A percentile compares a stretch with the other conserved stretches of the same genome.
Conservation (phyloP, 2,113 vertebrate genomes). For the Gymnarchus niloticus region DNA sequence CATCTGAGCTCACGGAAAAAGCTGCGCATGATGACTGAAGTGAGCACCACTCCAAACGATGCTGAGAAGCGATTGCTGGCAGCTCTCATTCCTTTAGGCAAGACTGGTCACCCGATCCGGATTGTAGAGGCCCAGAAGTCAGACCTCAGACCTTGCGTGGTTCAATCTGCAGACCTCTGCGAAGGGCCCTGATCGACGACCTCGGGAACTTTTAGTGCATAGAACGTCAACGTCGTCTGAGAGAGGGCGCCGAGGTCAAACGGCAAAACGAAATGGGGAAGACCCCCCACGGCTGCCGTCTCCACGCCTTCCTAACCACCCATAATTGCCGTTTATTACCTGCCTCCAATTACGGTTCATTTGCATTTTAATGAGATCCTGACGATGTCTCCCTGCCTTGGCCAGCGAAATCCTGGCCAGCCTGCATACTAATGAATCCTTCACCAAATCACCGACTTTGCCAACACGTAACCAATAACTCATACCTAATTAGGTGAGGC, state of each 20-base stretch:
- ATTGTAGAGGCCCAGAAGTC: too few relatives aligned
- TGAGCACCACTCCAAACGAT: too few relatives aligned
- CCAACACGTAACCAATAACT: conserved; percentile 21
- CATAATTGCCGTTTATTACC: conserved; percentile 57
- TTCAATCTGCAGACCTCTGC: not conserved
- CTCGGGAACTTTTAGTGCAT: not conserved
- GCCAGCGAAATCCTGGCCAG: not conserved
- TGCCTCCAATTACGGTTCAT: conserved; percentile 54
- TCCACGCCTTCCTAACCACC: conserved; percentile 22
- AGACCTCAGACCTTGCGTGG: too few relatives aligned
- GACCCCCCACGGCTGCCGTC: not conserved
- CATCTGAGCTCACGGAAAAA: too few relatives aligned
- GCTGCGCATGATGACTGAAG: too few relatives aligned
- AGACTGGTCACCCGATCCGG: not conserved
- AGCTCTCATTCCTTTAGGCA: not conserved
- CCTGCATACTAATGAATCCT: not conserved
- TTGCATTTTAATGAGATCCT: conserved; percentile 54
- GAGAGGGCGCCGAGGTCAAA: not conserved
- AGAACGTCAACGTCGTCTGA: not conserved
- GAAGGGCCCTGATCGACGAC: too few relatives aligned
- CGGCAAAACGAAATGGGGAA: not conserved
- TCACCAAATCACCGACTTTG: conserved; percentile 10
- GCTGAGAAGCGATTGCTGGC: too few relatives aligned
- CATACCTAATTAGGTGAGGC: conserved; percentile 15
- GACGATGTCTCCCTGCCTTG: conserved; percentile 18